A percentile compares a stretch with the other conserved stretches of the same genome.
phyloP scores from a whole-genome alignment of 1,140 invertebrate species.

The Drosophila lacteicornis region DNA sequence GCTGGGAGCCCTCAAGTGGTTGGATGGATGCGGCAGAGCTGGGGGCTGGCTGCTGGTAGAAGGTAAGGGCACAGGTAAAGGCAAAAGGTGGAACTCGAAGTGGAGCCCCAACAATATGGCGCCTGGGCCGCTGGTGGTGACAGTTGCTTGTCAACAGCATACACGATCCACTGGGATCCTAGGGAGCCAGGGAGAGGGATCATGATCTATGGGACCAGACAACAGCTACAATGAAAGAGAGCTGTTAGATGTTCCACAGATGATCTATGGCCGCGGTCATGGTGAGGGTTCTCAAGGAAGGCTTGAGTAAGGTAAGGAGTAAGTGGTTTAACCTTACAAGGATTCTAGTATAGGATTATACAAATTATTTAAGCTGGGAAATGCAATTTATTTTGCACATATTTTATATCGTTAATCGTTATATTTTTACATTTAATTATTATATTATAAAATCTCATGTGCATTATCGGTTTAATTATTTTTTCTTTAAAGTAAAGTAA shows the following conservation, averaged over 20 bases:
- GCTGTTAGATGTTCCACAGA: constrained; percentile 50
- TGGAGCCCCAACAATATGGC: constrained; percentile 60
- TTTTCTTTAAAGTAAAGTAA: no score
- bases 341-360: neutral
- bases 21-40: neutral
- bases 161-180: constrained; percentile 38
- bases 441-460: no score
- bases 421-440: neutral
- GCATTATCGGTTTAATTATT: no score
- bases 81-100: constrained; percentile 45
- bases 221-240: constrained; percentile 44
- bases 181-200: constrained; percentile 22
- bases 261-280: constrained; percentile 30
- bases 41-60: neutral
- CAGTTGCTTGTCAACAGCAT: constrained; percentile 75
- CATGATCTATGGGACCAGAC: constrained; percentile 52
- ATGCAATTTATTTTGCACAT: neutral
- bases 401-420: neutral
- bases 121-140: constrained; percentile 71
- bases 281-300: constrained; percentile 2
- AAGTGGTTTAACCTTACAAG: neutral
- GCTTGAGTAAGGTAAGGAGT: neutral
- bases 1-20: constrained; percentile 31
- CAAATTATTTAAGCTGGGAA: neutral
- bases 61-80: constrained; percentile 10